These are phyloP conservation scores for Zelostemma sp. DNA, from an alignment of 1,140 invertebrate genomes.

Conservation along the genomic window DNA sequence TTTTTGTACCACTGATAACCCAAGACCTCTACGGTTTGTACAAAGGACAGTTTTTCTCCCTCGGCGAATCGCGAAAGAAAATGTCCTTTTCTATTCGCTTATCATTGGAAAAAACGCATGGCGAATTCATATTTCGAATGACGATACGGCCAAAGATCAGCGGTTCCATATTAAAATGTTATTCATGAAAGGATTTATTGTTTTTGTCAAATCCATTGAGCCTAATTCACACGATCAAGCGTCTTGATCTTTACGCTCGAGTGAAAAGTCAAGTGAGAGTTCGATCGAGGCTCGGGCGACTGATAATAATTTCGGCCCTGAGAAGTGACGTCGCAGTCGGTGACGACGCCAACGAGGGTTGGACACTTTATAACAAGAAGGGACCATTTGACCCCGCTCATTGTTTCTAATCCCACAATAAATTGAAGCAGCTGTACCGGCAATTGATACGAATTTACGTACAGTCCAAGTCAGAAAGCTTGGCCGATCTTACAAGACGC, in stretches of 20 bases:
- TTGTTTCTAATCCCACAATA: constrained; percentile 70
- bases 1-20: no score
- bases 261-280: constrained; percentile 5
- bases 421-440: constrained; percentile 69
- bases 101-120: no score
- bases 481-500: constrained; percentile 28
- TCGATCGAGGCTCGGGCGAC: constrained; percentile 30
- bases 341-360: constrained; percentile 49
- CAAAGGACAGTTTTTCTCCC: no score
- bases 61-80: no score
- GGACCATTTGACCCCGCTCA: constrained; percentile 66
- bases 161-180: no score
- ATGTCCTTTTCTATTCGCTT: no score
- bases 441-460: constrained; percentile 71
- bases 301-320: constrained; percentile 55
- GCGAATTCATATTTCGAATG: no score
- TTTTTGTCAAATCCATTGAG: constrained; percentile 16
- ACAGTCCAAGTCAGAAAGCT: constrained; percentile 62
- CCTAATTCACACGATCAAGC: constrained; percentile 16
- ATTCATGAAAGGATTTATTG: neutral
- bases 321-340: constrained; percentile 51
- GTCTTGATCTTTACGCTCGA: constrained; percentile 2
- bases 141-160: no score
- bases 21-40: no score
- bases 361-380: constrained; percentile 58